A percentile compares a stretch with the other conserved stretches of the same genome.
phyloP scores from a whole-genome alignment of 2,113 vertebrate genomes.

The Poeciliopsis occidentalis region DNA sequence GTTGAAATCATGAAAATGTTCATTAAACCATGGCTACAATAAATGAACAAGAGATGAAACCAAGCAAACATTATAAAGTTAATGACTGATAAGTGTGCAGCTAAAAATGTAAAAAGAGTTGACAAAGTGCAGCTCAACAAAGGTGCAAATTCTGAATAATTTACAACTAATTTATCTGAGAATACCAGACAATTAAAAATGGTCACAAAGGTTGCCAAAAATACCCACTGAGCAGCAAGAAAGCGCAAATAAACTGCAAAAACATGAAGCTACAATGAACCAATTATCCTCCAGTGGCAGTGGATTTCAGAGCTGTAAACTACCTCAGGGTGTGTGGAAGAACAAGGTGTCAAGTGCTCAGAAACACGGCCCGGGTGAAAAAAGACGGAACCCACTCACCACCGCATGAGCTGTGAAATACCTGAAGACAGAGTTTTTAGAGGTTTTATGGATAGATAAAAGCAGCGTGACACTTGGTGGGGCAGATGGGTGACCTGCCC shows the following conservation, averaged over 20 bases:
- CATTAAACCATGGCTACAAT: neutral
- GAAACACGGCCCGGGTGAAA: neutral
- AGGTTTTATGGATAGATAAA: conserved; percentile 8
- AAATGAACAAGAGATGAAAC: neutral
- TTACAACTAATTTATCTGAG: neutral
- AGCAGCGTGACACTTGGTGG: neutral
- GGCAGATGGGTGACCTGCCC: neutral
- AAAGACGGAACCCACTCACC: neutral
- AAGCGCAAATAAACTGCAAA: conserved; percentile 13
- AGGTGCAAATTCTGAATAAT: neutral
- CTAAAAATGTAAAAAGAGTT: neutral
- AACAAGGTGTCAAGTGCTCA: neutral
- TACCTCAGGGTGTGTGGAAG: neutral
- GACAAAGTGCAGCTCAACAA: neutral
- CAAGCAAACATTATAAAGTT: neutral
- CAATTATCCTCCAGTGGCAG: neutral
- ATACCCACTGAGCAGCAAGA: neutral
- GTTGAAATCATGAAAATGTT: neutral
- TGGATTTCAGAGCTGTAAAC: neutral
- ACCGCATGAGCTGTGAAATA: neutral
- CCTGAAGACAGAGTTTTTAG: neutral
- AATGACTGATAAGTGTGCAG: neutral
- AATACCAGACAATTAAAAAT: neutral
- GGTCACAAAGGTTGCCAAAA: neutral
- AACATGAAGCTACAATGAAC: neutral